Base-by-base conservation (phyloP, 1,140 invertebrate genomes). In the Euschistus heros region DNA sequence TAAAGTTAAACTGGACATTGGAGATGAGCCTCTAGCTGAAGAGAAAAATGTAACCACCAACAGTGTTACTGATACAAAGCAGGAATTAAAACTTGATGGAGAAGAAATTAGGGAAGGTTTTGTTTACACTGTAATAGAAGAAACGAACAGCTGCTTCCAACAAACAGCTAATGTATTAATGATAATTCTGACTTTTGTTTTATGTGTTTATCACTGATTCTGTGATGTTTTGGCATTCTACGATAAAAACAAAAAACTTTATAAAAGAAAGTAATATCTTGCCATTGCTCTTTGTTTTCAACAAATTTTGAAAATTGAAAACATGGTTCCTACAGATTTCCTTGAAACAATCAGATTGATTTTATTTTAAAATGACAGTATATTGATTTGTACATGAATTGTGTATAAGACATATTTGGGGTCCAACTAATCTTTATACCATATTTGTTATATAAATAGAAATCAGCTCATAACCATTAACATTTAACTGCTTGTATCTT, bases 101-200 rank as follows among this genome's bases (percentile, higher is more conserved):
- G 69, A 71, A 27, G 66, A 68, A 30, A 67, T 70, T 42, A 65
- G 69, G 8, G 70, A 71, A 54, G 70, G 69, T 14, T 68, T 71
- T 13, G 64, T 68, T 27, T 71, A 71, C 59, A 71, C 69, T 17
- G 59, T 66, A 26, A 64, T 66, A n/a, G 54, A 66, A 62, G 47
- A 67, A 47, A 64, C 47, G 17, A 64, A 52, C 17, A 64, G 20
- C 13, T 33, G 27, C n/a, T 54, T 18, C 15, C 52, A 18, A 60
- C 55, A 42, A 33, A 59, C 46, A 24, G 55, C 24, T 20, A 65
- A 60, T 37, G n/a, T 60, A n/a, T 27, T 60, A 27, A 44, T 22
- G 17, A 33, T 44, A 33, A n/a, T 47, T 60, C n/a, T 37, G 33
- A 37, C 33, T 37, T 37, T 37, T 37, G 33, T 37, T 37, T 37